A percentile compares a stretch with the other conserved stretches of the same genome.
Evolutionary conservation across 2,888 invertebrate genomes (phyloP).

Genomic region (Sclerodermus sp.): DNA sequence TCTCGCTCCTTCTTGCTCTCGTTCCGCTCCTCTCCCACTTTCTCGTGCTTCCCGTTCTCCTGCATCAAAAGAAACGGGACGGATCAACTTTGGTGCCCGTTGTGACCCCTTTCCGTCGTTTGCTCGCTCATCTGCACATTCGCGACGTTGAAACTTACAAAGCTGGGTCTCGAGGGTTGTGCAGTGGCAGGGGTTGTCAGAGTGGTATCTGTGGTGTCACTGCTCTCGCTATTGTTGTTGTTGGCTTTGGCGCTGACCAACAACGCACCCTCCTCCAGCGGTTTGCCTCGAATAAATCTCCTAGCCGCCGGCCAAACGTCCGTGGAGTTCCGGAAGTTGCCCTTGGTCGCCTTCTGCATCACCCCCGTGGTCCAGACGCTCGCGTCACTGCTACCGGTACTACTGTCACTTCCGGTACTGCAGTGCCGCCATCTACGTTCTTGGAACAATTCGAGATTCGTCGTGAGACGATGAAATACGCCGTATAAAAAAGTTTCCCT

Average conservation of each 20-base stretch:
- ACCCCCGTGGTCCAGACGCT: constrained; percentile 51
- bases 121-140: too few species aligned
- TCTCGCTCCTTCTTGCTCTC: constrained; percentile 22
- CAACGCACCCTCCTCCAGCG: constrained; percentile 42
- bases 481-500: too few species aligned
- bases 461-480: too few species aligned
- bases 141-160: constrained; percentile 18
- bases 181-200: constrained; percentile 37
- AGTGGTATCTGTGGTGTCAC: constrained; percentile 48
- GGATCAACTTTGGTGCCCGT: too few species aligned
- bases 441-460: constrained; percentile 13
- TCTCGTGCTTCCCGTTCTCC: constrained; percentile 13
- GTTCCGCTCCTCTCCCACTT: constrained; percentile 21
- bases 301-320: constrained; percentile 37
- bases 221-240: constrained; percentile 40
- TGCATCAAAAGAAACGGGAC: too few species aligned
- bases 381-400: constrained; percentile 50
- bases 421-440: constrained; percentile 48
- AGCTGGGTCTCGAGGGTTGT: background rate
- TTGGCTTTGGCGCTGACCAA: constrained; percentile 18
- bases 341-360: constrained; percentile 31
- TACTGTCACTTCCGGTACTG: constrained; percentile 52
- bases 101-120: too few species aligned
- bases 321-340: constrained; percentile 31
- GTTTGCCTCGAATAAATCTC: constrained; percentile 37